Conservation (phyloP, 1,140 invertebrate species). For the Yoshiicerus persimilis region DNA sequence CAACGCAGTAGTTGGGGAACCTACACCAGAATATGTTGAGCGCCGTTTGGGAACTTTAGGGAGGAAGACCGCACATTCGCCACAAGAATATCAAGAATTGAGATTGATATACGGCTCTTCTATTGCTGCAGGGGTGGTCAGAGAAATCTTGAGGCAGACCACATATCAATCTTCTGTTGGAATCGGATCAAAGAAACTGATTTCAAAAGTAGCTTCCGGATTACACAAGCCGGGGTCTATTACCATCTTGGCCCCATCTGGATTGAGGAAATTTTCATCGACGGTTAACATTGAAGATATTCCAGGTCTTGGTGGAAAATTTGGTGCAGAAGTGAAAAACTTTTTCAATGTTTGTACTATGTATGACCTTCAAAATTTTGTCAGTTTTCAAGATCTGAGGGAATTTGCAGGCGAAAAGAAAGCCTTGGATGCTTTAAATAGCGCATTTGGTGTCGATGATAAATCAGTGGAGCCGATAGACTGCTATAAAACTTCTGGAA, state of each 20-base stretch:
- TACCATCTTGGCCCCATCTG: neutral
- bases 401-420: neutral
- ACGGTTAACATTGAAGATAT: neutral
- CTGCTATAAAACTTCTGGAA: neutral
- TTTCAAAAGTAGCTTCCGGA: neutral
- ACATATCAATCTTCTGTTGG: neutral
- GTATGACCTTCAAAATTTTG: neutral
- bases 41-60: neutral
- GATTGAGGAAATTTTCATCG: neutral
- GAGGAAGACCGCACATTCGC: neutral
- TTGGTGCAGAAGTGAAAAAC: neutral
- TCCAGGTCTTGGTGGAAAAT: neutral
- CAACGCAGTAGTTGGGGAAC: neutral
- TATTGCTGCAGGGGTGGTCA: neutral
- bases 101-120: neutral
- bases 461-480: neutral
- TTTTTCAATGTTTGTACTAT: neutral
- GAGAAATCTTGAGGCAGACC: neutral
- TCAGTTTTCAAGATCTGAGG: neutral
- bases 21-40: neutral
- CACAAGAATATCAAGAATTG: neutral
- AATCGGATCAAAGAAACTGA: neutral
- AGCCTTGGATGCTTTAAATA: neutral
- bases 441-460: neutral
- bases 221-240: neutral